Percentiles rank a stretch among this genome's conserved stretches.
Evolutionary conservation across 2,113 vertebrate genomes (phyloP).

Genomic region (Pangasianodon gigas): DNA sequence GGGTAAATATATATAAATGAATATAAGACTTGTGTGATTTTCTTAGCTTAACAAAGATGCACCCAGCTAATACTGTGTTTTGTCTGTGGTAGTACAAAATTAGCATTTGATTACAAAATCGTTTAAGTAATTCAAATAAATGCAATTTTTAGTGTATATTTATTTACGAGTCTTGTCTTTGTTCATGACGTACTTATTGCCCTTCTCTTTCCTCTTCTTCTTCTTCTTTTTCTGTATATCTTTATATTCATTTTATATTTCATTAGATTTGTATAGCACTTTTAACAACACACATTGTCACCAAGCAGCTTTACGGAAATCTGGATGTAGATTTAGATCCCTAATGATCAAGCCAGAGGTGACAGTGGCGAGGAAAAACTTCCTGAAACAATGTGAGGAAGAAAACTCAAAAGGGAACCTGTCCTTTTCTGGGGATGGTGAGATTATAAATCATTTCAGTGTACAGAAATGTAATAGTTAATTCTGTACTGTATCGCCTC

Average conservation of each 20-base stretch:
- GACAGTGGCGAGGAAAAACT: not conserved
- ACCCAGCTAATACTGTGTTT: too few relatives aligned
- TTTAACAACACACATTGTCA: too few relatives aligned
- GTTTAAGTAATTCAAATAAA: not conserved
- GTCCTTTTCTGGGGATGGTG: not conserved
- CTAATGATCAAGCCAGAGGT: not conserved
- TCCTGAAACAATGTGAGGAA: not conserved
- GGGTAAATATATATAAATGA: too few relatives aligned
- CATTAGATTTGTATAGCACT: not conserved
- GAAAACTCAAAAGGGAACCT: not conserved
- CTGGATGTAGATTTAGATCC: not conserved
- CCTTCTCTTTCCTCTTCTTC: not conserved
- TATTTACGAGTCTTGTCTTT: not conserved
- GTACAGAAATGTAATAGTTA: not conserved
- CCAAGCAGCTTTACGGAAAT: not conserved
- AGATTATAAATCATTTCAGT: not conserved
- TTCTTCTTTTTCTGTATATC: not conserved
- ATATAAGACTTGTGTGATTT: too few relatives aligned
- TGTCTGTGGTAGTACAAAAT: too few relatives aligned
- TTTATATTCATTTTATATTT: not conserved
- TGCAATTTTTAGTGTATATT: not conserved
- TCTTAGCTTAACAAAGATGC: too few relatives aligned
- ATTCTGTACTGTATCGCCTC: not conserved
- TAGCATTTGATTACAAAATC: not conserved
- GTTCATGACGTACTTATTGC: not conserved